Evolutionary conservation across 2,888 invertebrate genomes (phyloP), one percentile per base, ranked within the genome.

Genomic region (Resseliella maxima): DNA sequence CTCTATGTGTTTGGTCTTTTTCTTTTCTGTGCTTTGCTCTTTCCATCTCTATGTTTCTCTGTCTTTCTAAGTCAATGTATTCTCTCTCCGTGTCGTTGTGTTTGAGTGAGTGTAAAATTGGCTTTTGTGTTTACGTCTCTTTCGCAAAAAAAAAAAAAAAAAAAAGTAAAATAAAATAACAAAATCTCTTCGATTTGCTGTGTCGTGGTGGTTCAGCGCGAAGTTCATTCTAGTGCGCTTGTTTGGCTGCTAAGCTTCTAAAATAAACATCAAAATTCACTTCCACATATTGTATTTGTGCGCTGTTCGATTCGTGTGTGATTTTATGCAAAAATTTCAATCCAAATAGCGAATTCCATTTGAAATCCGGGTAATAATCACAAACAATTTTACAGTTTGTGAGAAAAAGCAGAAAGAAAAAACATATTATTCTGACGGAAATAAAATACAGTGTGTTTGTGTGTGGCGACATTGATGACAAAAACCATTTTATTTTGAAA

Each of bases 401-500:
- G n/a, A n/a, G n/a, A n/a, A n/a, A n/a, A n/a, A n/a, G n/a, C n/a
- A n/a, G n/a, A n/a, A n/a, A n/a, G n/a, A n/a, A n/a, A n/a, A n/a
- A n/a, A n/a, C n/a, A n/a, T n/a, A n/a, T n/a, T n/a, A n/a, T n/a
- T n/a, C n/a, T n/a, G n/a, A n/a, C n/a, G n/a, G n/a, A n/a, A n/a
- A n/a, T n/a, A n/a, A n/a, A n/a, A n/a, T n/a, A n/a, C n/a, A n/a
- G n/a, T n/a, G n/a, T n/a, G n/a, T 50, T 12, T 59, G 50, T 50
- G 81, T 83, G n/a, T n/a, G n/a, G n/a, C n/a, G 36, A n/a, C 83
- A 83, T 83, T 38, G 83, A 83, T 83, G 21, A 38, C 38, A 83
- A 38, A 50, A 50, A 36, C 35, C 81, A 21, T 8, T 38, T 83
- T n/a, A 83, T 38, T 83, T 83, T n/a, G 38, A 38, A 83, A 83